A percentile compares a stretch with the other conserved stretches of the same genome.
Conservation (phyloP, 1,140 invertebrate genomes). For the Microplitis demolitor region DNA sequence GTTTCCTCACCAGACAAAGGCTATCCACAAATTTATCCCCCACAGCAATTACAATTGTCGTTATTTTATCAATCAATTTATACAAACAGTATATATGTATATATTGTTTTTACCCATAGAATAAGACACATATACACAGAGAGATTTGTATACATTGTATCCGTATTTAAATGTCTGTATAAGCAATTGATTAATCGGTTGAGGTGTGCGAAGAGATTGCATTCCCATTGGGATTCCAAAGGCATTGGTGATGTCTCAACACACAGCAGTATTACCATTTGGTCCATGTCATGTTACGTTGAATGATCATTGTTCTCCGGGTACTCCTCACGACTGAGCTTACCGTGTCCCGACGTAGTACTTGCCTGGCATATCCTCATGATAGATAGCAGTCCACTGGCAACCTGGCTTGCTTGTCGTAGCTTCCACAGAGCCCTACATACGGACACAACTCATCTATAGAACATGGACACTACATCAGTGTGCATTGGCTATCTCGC, state of each 20-base stretch:
- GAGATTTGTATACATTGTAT: no score
- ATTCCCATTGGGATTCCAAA: background rate
- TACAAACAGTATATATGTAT: no score
- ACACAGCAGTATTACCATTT: conserved; percentile 2
- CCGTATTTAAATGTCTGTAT: background rate
- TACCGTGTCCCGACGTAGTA: background rate
- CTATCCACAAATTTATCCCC: background rate
- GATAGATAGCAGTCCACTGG: background rate
- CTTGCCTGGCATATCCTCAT: conserved; percentile 7
- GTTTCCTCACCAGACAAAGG: background rate
- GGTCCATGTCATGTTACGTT: conserved; percentile 12
- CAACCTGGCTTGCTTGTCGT: background rate
- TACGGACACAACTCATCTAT: no score
- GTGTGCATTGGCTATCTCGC: no score
- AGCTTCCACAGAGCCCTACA: background rate
- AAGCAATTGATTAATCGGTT: conserved; percentile 7
- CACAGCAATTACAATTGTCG: no score
- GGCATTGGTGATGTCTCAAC: background rate
- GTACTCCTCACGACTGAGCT: background rate
- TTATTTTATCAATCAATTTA: no score
- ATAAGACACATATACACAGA: no score
- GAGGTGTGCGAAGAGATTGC: conserved; percentile 1
- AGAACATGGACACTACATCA: no score
- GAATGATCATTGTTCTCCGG: conserved; percentile 17
- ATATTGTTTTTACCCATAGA: no score